Evolutionary conservation across 2,888 invertebrate species (phyloP).

Genomic region (Thymelicus sylvestris): DNA sequence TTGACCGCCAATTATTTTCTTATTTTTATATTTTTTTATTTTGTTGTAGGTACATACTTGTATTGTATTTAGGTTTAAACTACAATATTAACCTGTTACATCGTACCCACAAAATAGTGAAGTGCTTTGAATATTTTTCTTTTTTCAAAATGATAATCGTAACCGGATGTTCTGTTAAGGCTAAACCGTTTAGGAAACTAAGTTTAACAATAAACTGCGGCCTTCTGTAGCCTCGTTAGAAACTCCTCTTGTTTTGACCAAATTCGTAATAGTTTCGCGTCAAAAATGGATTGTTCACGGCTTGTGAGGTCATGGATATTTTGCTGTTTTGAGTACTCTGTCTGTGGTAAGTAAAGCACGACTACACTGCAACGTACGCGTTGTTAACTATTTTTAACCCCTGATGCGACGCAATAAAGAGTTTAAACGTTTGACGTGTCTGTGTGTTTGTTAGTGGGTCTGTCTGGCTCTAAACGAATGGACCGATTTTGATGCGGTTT

Average conservation of each 20-base stretch:
- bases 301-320: constrained; percentile 25
- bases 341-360: neutral
- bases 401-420: too few relatives aligned
- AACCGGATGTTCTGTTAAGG: constrained; percentile 31
- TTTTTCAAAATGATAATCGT: constrained; percentile 8
- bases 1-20: too few relatives aligned
- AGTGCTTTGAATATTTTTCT: too few relatives aligned
- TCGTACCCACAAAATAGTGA: too few relatives aligned
- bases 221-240: constrained; percentile 26
- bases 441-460: too few relatives aligned
- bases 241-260: constrained; percentile 30
- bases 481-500: too few relatives aligned
- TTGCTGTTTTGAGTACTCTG: constrained; percentile 26
- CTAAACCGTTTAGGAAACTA: constrained; percentile 22
- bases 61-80: too few relatives aligned
- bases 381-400: neutral
- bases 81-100: too few relatives aligned
- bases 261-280: constrained; percentile 33
- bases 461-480: too few relatives aligned
- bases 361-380: neutral
- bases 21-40: too few relatives aligned
- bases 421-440: too few relatives aligned
- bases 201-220: constrained; percentile 13
- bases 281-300: constrained; percentile 37
- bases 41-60: too few relatives aligned